A percentile compares a stretch with the other conserved stretches of the same genome.
Evolutionary conservation across 2,797 vertebrate genomes (phyloP).

Genomic region (Lagorchestes hirsutus): DNA sequence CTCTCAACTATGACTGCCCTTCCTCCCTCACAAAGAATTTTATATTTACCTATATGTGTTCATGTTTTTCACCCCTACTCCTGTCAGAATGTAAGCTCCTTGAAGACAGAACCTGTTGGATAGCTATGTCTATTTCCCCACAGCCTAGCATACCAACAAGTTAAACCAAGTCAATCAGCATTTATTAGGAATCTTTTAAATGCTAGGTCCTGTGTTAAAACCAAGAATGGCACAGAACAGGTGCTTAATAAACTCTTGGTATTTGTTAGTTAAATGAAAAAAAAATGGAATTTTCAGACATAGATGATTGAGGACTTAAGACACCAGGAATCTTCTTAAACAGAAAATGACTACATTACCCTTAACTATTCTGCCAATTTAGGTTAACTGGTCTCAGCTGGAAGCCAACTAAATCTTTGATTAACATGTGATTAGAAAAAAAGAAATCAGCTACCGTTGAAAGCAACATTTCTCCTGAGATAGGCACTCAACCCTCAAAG

Average conservation of each 20-base stretch:
- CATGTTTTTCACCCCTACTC: not conserved
- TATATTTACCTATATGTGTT: not conserved
- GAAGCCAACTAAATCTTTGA: constrained; percentile 15
- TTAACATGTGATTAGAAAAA: not conserved
- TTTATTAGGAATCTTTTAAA: not conserved
- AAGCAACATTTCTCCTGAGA: constrained; percentile 57
- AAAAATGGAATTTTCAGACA: not conserved
- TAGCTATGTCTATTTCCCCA: not conserved
- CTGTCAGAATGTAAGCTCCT: not conserved
- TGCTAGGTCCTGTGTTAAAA: not conserved
- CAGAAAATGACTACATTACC: not conserved
- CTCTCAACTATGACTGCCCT: not conserved
- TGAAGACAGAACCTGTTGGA: not conserved
- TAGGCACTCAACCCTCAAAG: not conserved
- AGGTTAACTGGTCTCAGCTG: constrained; percentile 1
- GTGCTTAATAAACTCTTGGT: not conserved
- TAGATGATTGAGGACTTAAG: not conserved
- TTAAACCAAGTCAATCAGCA: not conserved
- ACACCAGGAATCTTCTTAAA: not conserved
- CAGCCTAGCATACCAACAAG: not conserved
- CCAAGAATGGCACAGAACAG: not conserved
- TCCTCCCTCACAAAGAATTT: not conserved
- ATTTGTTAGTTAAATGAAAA: not conserved
- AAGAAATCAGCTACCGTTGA: not conserved
- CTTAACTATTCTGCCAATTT: not conserved